A percentile compares a stretch with the other conserved stretches of the same genome.
Conservation (phyloP, 1,140 invertebrate species). For the Ruditapes philippinarum region DNA sequence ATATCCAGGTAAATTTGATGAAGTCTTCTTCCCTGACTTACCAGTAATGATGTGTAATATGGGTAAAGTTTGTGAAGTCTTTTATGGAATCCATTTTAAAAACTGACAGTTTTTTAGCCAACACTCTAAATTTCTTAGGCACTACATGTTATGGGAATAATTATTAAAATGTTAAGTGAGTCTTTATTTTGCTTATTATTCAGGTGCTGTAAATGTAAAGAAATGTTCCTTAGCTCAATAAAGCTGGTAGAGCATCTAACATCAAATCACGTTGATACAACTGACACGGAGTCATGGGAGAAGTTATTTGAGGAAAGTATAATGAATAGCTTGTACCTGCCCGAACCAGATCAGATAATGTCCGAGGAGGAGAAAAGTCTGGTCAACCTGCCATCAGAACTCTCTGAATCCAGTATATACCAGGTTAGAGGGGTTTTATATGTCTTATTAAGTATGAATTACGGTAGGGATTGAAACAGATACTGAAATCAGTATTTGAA, state of each 20-base stretch:
- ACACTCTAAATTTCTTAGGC: too few species aligned
- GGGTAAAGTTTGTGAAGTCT: too few species aligned
- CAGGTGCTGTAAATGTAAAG: conserved; percentile 76
- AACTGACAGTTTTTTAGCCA: too few species aligned
- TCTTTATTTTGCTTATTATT: neutral
- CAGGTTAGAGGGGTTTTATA: neutral
- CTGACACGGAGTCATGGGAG: conserved; percentile 71
- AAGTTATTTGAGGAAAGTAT: conserved; percentile 81
- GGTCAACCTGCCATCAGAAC: conserved; percentile 80
- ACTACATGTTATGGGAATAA: too few species aligned
- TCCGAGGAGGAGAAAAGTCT: conserved; percentile 73
- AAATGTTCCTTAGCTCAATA: conserved; percentile 81
- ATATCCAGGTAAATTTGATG: too few species aligned
- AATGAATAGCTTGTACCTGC: conserved; percentile 82
- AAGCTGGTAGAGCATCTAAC: conserved; percentile 84
- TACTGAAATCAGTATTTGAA: too few species aligned
- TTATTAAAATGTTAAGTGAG: too few species aligned
- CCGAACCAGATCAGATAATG: conserved; percentile 80
- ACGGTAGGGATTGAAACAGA: too few species aligned
- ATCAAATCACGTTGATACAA: conserved; percentile 69
- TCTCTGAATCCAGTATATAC: conserved; percentile 66
- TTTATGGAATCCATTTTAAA: too few species aligned
- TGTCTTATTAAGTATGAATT: too few species aligned
- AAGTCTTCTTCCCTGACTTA: too few species aligned
- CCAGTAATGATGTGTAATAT: too few species aligned